phyloP scores from a whole-genome alignment of 2,888 invertebrate species.

The Limnephilus rhombicus region DNA sequence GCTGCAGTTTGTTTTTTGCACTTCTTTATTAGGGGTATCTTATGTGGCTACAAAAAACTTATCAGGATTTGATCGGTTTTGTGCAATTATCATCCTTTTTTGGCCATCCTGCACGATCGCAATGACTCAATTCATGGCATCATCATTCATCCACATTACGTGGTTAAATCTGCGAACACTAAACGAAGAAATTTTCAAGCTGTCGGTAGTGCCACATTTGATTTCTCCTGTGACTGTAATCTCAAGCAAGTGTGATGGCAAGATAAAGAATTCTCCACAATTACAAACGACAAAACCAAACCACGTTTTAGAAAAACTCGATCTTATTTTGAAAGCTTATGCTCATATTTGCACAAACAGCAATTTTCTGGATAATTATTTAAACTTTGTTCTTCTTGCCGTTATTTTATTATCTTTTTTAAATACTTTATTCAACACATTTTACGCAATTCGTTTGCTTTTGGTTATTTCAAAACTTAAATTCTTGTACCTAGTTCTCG shows the following conservation, averaged over 20 bases:
- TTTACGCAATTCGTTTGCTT: background rate
- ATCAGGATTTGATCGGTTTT: background rate
- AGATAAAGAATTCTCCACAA: too few relatives aligned
- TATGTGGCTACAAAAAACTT: background rate
- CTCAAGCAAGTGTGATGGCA: background rate
- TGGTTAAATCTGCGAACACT: background rate
- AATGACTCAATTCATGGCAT: background rate
- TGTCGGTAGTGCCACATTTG: background rate
- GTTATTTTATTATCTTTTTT: background rate
- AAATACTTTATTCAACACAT: slow-evolving; percentile 15
- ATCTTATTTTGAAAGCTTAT: slow-evolving; percentile 32
- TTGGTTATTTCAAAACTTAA: background rate
- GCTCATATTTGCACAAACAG: background rate
- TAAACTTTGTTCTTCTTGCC: background rate
- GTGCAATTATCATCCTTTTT: background rate
- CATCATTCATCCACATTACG: background rate
- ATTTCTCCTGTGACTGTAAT: background rate
- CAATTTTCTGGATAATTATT: slow-evolving; percentile 21
- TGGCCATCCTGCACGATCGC: background rate
- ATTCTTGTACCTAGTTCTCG: background rate
- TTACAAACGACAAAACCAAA: background rate
- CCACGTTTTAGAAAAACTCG: background rate
- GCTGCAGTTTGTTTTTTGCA: background rate
- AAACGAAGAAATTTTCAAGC: background rate
- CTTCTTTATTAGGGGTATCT: background rate